Evolutionary conservation across 1,140 invertebrate species (phyloP).

Genomic region (Hycleus phaleratus): DNA sequence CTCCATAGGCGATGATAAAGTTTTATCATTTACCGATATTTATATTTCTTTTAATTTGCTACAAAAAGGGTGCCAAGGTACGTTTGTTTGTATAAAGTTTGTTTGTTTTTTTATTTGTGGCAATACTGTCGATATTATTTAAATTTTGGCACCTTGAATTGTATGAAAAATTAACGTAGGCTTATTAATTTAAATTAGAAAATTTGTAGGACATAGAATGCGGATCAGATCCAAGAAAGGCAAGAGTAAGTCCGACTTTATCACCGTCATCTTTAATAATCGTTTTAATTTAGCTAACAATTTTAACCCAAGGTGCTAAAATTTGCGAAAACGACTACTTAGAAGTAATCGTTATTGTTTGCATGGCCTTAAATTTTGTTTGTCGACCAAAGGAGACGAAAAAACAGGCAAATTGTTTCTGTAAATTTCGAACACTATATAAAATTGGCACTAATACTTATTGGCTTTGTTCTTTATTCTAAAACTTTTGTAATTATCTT

Average conservation of each 20-base stretch:
- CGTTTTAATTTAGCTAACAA: too few relatives aligned
- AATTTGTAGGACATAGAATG: neutral
- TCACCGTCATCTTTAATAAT: too few relatives aligned
- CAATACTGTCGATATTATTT: neutral
- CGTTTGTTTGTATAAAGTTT: slow-evolving; percentile 24
- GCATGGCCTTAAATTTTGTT: slow-evolving; percentile 5
- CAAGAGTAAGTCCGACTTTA: too few relatives aligned
- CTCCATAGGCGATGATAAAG: neutral
- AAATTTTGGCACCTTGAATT: neutral
- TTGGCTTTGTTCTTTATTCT: neutral
- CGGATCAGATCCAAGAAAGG: too few relatives aligned
- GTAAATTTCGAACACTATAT: neutral
- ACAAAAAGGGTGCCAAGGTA: slow-evolving; percentile 48
- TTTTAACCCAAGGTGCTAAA: too few relatives aligned
- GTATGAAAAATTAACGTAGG: too few relatives aligned
- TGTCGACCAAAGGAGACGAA: too few relatives aligned
- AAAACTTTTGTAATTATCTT: neutral
- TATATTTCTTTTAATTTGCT: slow-evolving; percentile 30
- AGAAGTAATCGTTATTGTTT: neutral
- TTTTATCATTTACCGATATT: slow-evolving; percentile 13
- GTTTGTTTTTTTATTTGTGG: slow-evolving; percentile 6
- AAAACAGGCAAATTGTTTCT: too few relatives aligned
- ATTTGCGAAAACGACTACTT: too few relatives aligned
- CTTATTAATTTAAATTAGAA: neutral
- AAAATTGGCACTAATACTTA: neutral